Percentiles rank a stretch among this genome's conserved stretches.
phyloP scores from a whole-genome alignment of 1,140 invertebrate genomes.

The Eubasilissa regina region DNA sequence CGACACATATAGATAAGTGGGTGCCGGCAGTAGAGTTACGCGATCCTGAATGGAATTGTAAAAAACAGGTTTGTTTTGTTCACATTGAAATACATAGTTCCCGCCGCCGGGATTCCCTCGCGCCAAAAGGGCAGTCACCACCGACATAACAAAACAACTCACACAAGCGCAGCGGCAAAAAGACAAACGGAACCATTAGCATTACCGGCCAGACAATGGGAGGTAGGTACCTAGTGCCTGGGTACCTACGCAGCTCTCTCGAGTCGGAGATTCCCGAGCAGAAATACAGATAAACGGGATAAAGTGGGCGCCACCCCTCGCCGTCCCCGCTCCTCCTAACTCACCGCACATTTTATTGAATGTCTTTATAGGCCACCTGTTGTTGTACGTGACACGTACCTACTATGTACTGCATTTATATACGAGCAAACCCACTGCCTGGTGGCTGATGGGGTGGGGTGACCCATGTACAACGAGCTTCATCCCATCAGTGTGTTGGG shows the following conservation, averaged over 20 bases:
- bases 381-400: constrained; percentile 60
- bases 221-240: too few species aligned
- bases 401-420: constrained; percentile 4
- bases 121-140: constrained; percentile 21
- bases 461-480: constrained; percentile 27
- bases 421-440: constrained; percentile 1
- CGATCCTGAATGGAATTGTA: constrained; percentile 33
- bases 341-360: constrained; percentile 65
- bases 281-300: constrained; percentile 48
- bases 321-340: constrained; percentile 1
- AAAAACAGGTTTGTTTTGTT: constrained; percentile 38
- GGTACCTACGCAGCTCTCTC: background rate
- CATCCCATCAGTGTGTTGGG: too few species aligned
- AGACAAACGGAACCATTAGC: constrained; percentile 45
- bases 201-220: constrained; percentile 45
- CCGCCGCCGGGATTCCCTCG: constrained; percentile 10
- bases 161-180: constrained; percentile 26
- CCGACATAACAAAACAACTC: background rate
- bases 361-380: constrained; percentile 74
- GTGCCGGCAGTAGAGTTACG: background rate
- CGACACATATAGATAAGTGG: constrained; percentile 15
- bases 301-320: constrained; percentile 16
- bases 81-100: constrained; percentile 30
- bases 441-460: background rate
- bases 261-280: constrained; percentile 37